Percentiles rank a stretch among this genome's conserved stretches.
phyloP scores from a whole-genome alignment of 2,113 vertebrate genomes.

The Corvus hawaiiensis region DNA sequence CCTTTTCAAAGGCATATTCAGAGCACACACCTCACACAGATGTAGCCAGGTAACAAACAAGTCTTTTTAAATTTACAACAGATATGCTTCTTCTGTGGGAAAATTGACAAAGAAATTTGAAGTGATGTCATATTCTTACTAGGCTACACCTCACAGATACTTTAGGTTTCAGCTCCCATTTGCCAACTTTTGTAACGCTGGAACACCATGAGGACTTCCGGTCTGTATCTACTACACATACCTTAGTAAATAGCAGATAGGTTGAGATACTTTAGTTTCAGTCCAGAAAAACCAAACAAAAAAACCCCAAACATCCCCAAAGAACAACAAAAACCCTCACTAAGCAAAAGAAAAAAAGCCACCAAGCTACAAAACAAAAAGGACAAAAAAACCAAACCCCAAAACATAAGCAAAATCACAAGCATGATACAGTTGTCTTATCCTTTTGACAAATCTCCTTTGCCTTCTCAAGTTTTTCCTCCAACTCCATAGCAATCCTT shows the following conservation, averaged over 20 bases:
- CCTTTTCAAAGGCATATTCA: neutral
- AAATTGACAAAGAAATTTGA: neutral
- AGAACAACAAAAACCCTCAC: neutral
- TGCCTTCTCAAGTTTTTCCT: neutral
- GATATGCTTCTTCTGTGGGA: neutral
- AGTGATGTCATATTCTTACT: neutral
- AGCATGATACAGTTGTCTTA: neutral
- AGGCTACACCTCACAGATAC: neutral
- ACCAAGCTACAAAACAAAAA: neutral
- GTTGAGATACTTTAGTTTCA: neutral
- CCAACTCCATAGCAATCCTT: neutral
- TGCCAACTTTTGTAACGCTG: neutral
- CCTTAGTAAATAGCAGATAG: neutral
- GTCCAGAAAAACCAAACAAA: neutral
- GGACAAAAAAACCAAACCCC: fast-evolving
- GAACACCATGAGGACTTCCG: neutral
- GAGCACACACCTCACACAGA: neutral
- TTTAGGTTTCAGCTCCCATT: neutral
- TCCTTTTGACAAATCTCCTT: neutral
- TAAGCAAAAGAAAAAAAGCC: neutral
- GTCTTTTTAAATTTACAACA: neutral
- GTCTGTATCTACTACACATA: neutral
- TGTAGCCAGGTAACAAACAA: neutral
- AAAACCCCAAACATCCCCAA: fast-evolving
- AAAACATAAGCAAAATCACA: neutral